Conservation (phyloP, 2,888 invertebrate species). For the Caenorhabditis doughertyi region DNA sequence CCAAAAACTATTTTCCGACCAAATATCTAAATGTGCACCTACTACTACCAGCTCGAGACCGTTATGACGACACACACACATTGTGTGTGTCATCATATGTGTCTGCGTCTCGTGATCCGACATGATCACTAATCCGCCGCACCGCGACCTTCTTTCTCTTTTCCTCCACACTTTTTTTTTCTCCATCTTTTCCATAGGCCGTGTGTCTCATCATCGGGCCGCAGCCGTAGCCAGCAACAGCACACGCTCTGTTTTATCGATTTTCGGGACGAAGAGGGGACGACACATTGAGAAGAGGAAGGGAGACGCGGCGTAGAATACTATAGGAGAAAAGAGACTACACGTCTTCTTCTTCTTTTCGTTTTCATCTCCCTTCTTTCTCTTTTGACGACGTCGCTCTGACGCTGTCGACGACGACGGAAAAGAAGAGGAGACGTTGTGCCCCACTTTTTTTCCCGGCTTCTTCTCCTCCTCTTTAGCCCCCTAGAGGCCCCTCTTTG, state of each 20-base stretch:
- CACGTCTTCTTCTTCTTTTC: conserved; percentile 30
- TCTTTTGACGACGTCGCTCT: neutral
- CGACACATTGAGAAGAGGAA: neutral
- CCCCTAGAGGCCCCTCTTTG: neutral
- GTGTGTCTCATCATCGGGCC: too few relatives aligned
- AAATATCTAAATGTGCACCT: neutral
- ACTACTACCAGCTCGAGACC: conserved; percentile 14
- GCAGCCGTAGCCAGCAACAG: too few relatives aligned
- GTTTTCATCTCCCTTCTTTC: neutral
- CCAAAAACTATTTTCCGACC: too few relatives aligned
- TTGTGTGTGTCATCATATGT: conserved; percentile 5
- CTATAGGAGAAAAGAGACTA: neutral
- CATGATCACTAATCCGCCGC: conserved; percentile 6
- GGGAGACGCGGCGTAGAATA: too few relatives aligned
- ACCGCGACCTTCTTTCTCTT: neutral
- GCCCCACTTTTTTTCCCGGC: conserved; percentile 14
- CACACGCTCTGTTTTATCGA: conserved; percentile 34
- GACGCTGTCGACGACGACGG: conserved; percentile 15
- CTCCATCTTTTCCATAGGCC: conserved; percentile 11
- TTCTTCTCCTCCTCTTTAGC: neutral
- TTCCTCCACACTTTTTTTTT: conserved; percentile 10
- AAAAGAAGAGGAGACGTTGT: too few relatives aligned
- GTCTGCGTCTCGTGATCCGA: conserved; percentile 8
- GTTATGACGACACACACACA: conserved; percentile 32
- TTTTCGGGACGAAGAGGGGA: conserved; percentile 43